Evolutionary conservation across 2,797 vertebrate species (phyloP), one percentile per base, ranked within the genome.

Genomic region (Spinibarbus caldwelli): DNA sequence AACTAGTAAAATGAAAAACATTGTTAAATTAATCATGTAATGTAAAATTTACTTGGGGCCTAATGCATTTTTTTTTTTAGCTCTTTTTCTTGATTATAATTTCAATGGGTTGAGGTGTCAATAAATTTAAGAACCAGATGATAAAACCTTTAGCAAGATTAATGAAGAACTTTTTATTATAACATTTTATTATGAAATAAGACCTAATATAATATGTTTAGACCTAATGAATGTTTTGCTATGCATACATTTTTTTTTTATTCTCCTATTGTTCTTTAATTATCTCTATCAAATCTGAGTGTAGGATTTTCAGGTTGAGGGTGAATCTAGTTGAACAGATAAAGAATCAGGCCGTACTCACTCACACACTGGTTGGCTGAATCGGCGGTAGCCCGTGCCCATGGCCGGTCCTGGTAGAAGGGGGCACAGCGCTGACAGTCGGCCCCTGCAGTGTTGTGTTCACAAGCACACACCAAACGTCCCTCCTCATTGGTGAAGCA

Each of bases 391-490:
- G 95, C 97, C 0, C 96, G 94, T 0, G 96, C 96, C 98, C 98
- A 99, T 0, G 97, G 97, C 80, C 97, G 94, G 92, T 98, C 97
- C 93, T 94, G 97, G 94, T 96, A 96, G 92, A 97, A 97, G 15
- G 96, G 95, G 83, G 93, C 96, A 92, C 98, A 98, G 82, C 66
- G 93, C 90, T 98, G 92, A 12, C 98, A 99, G 96, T 99, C 96
- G 0, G 62, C 36, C 29, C 98, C 97, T 0, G 90, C 92, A 0
- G 97, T 98, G 91, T 96, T 91, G 94, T 99, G 98, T 80, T 98
- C 95, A 91, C 97, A 99, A 38, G 83, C 87, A 0, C 98, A 99
- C 3, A 85, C 91, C 93, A 97, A 93, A 82, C 2, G 90, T 31
- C 95, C 96, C 0, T 64, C 77, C 64, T 90, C 91, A 0, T 93